Percentiles rank a stretch among this genome's conserved stretches.
Conservation (phyloP, 2,113 vertebrate genomes). For the Pelecanoides urinatrix region DNA sequence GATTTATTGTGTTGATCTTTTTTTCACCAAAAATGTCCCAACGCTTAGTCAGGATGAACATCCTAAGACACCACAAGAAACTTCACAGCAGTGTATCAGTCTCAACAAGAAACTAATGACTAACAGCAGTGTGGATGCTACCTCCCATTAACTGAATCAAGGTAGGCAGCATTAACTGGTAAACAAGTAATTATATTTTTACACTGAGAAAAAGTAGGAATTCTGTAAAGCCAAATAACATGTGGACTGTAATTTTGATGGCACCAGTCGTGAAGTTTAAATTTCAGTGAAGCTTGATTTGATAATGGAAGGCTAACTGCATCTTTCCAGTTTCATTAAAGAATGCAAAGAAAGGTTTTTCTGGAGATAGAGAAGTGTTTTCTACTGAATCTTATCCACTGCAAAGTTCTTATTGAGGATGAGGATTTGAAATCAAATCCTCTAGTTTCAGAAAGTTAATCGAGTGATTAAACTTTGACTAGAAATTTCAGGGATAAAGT, state of each 20-base stretch:
- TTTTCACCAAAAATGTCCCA: neutral
- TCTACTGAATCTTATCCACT: neutral
- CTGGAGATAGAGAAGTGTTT: neutral
- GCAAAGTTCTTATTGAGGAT: neutral
- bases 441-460: slow-evolving; percentile 23
- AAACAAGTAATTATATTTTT: neutral
- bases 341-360: neutral
- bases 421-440: slow-evolving; percentile 7
- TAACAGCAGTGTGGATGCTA: neutral
- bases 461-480: slow-evolving; percentile 20
- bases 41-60: neutral
- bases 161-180: neutral
- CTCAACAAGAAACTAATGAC: neutral
- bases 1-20: neutral
- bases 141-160: neutral
- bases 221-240: neutral
- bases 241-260: neutral
- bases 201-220: neutral
- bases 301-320: neutral
- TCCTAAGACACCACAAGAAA: neutral
- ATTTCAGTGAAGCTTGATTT: neutral
- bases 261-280: neutral
- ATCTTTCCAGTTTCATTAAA: neutral
- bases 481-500: slow-evolving; percentile 18
- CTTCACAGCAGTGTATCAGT: neutral